Conservation (phyloP, 1,140 invertebrate species). For the Caerostris darwini region DNA sequence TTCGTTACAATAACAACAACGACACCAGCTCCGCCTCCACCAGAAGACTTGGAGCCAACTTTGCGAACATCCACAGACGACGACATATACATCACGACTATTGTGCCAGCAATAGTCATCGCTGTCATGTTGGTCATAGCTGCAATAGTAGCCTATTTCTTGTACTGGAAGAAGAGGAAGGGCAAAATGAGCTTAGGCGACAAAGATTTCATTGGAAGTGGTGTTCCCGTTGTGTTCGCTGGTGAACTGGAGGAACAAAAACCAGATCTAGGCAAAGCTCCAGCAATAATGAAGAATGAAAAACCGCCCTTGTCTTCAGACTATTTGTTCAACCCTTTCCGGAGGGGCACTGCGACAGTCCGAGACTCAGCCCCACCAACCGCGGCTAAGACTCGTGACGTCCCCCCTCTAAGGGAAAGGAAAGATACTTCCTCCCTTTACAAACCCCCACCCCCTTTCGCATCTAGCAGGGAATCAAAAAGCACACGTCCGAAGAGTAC, state of each 20-base stretch:
- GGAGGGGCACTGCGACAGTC: constrained; percentile 58
- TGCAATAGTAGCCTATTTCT: constrained; percentile 92
- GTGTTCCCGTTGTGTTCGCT: constrained; percentile 94
- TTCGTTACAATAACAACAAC: constrained; percentile 67
- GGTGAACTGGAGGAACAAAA: constrained; percentile 96
- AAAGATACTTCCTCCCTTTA: constrained; percentile 57
- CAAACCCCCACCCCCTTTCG: constrained; percentile 76
- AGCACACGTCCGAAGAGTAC: constrained; percentile 70
- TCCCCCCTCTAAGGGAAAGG: constrained; percentile 55
- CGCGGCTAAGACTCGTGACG: constrained; percentile 57
- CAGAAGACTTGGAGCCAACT: constrained; percentile 80
- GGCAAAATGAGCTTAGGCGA: constrained; percentile 90
- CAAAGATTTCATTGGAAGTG: constrained; percentile 90
- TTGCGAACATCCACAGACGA: constrained; percentile 82
- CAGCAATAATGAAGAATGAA: constrained; percentile 95
- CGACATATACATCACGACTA: constrained; percentile 93
- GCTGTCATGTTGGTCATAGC: constrained; percentile 93
- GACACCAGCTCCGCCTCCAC: constrained; percentile 79
- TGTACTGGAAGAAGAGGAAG: constrained; percentile 91
- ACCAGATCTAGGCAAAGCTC: constrained; percentile 90
- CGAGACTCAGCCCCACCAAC: constrained; percentile 65
- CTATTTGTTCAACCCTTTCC: constrained; percentile 61
- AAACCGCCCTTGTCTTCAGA: constrained; percentile 91
- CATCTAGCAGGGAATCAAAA: constrained; percentile 65
- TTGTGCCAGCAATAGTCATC: constrained; percentile 95